Evolutionary conservation across 2,113 vertebrate genomes (phyloP), one percentile per base, ranked within the genome.

Genomic region (Falcunculus frontatus): DNA sequence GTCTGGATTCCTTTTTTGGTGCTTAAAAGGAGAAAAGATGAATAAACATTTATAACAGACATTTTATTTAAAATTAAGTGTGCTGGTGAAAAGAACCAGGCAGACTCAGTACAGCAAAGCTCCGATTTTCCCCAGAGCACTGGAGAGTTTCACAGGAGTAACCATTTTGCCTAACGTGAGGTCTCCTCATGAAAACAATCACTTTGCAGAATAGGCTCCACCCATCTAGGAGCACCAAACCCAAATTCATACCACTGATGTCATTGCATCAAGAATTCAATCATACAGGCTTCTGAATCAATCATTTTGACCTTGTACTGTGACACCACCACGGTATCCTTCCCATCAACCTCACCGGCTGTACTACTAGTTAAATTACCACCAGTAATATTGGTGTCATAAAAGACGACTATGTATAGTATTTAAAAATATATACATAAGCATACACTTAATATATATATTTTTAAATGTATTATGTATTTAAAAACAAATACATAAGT

Each of bases 251-350:
- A 16, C 9, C 11, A n/a, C 27, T 46, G 33, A 37, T 18, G 20
- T 25, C 7, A 16, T n/a, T 62, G 17, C 14, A 32, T 50, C 20
- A 67, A 64, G 6, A 67, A 23, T 69, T 13, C 29, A 57, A 22
- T 18, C 20, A 25, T 16, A 56, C 10, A 85, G 17, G 30, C 6
- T 64, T 15, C 82, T 50, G 16, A 55, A 37, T 52, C 6, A 39
- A 79, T 35, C 16, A 56, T 60, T 90, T 42, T 35, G 25, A 42
- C 37, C 18, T 57, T 41, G 9, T 60, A 17, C 21, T 55, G 7
- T 22, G 13, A 37, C 32, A 18, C 11, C 13, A 23, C 0, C 0
- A 32, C 6, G 11, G 11, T 23, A 62, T 32, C 22, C 70, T 50
- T 47, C 49, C 21, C 26, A 41, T 30, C 68, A 67, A 21, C 8